Conservation (phyloP, 2,113 vertebrate species). For the Kobus ellipsiprymnus region DNA sequence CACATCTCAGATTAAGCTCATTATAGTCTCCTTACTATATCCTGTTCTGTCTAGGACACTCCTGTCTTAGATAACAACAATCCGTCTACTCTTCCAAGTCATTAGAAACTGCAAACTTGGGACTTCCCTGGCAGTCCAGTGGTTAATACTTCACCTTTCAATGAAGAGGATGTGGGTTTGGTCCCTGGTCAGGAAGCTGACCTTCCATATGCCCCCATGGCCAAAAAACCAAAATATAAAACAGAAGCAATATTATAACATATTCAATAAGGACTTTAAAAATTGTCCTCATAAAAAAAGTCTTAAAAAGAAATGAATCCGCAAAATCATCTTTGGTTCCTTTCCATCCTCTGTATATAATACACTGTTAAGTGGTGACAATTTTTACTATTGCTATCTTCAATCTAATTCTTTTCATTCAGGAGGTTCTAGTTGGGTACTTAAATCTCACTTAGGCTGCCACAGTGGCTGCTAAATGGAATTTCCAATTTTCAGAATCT, state of each 20-base stretch:
- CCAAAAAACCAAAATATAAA: background rate
- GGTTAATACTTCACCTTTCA: background rate
- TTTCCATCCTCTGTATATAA: background rate
- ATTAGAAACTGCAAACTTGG: background rate
- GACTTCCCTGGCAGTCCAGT: background rate
- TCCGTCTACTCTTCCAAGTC: background rate
- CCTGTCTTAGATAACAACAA: background rate
- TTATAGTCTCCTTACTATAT: background rate
- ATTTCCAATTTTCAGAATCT: background rate
- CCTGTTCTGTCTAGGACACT: background rate
- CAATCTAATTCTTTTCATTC: background rate
- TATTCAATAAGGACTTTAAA: background rate
- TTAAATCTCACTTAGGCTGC: background rate
- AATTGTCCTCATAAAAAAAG: background rate
- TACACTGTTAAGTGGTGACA: background rate
- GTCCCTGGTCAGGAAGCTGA: background rate
- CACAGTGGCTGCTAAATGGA: background rate
- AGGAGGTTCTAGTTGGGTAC: background rate
- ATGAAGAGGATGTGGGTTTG: background rate
- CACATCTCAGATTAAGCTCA: conserved; percentile 22
- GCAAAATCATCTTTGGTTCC: background rate
- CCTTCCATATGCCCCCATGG: background rate
- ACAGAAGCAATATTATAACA: background rate
- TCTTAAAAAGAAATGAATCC: background rate
- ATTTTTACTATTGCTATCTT: background rate